phyloP scores from a whole-genome alignment of 2,888 invertebrate species.

The Drosophila stalkeri region DNA sequence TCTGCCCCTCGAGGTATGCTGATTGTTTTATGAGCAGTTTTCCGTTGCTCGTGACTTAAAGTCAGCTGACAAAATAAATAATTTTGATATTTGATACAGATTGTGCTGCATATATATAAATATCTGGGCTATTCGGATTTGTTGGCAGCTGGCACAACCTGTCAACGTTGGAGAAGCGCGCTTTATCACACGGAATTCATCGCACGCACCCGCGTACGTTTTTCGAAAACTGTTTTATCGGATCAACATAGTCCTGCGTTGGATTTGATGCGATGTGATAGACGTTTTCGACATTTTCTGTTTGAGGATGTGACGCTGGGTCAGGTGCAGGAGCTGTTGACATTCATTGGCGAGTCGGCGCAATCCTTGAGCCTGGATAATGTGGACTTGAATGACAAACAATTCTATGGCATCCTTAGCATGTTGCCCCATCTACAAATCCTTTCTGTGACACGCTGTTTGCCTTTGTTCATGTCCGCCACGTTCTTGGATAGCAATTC shows the following conservation, averaged over 20 bases:
- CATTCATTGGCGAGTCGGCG: constrained; percentile 87
- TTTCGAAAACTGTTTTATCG: constrained; percentile 80
- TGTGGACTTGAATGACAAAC: constrained; percentile 89
- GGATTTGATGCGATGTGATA: constrained; percentile 74
- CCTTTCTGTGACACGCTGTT: constrained; percentile 88
- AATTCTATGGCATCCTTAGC: constrained; percentile 87
- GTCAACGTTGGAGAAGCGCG: constrained; percentile 89
- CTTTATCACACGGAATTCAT: constrained; percentile 87
- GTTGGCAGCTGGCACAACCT: constrained; percentile 88
- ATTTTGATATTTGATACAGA: constrained; percentile 83
- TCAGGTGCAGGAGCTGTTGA: constrained; percentile 86
- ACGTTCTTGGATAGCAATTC: constrained; percentile 87
- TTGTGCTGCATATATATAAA: constrained; percentile 88
- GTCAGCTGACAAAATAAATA: constrained; percentile 66
- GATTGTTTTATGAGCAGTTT: neutral
- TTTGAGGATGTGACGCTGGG: constrained; percentile 83
- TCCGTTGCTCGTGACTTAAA: constrained; percentile 50
- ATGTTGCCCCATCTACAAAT: constrained; percentile 87
- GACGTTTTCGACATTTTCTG: constrained; percentile 77
- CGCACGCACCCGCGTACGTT: constrained; percentile 75
- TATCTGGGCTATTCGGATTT: constrained; percentile 89
- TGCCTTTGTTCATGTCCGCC: constrained; percentile 91
- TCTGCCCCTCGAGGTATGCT: constrained; percentile 83
- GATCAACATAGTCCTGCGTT: constrained; percentile 80
- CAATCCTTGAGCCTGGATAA: constrained; percentile 87